phyloP scores from a whole-genome alignment of 2,888 invertebrate species.

The Nomada fucata region DNA sequence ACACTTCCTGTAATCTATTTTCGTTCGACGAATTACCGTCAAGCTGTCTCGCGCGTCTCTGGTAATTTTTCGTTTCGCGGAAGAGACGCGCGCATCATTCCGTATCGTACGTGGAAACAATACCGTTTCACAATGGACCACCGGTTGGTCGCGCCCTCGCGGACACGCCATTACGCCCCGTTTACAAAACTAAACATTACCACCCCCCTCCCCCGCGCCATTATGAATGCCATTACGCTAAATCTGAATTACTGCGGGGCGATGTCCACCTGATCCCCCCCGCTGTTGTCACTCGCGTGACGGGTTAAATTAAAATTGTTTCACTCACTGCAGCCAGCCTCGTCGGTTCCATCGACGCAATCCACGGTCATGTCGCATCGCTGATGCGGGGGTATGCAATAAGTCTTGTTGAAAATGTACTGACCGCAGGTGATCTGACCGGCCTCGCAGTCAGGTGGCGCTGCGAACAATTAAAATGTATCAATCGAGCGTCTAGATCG shows the following conservation, averaged over 20 bases:
- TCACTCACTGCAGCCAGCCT: slow-evolving; percentile 97
- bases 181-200: not conserved
- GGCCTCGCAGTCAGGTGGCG: slow-evolving; percentile 96
- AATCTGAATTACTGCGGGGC: not conserved
- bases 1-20: slow-evolving; percentile 90
- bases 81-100: too few relatives aligned
- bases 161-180: not conserved
- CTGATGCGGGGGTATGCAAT: slow-evolving; percentile 96
- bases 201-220: too few relatives aligned
- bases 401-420: slow-evolving; percentile 98
- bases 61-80: not conserved
- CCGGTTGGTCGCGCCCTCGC: not conserved
- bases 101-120: not conserved
- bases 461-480: slow-evolving; percentile 86
- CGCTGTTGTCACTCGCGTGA: too few relatives aligned
- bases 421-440: slow-evolving; percentile 96
- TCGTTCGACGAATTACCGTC: too few relatives aligned
- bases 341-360: slow-evolving; percentile 97
- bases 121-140: not conserved
- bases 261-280: too few relatives aligned
- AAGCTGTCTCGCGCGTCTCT: not conserved
- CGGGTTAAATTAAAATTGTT: slow-evolving; percentile 32
- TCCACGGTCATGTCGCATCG: slow-evolving; percentile 97
- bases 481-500: not conserved
- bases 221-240: not conserved